phyloP scores from a whole-genome alignment of 92 coral and sea anemone species.

The Chrysogorgia sp. region DNA sequence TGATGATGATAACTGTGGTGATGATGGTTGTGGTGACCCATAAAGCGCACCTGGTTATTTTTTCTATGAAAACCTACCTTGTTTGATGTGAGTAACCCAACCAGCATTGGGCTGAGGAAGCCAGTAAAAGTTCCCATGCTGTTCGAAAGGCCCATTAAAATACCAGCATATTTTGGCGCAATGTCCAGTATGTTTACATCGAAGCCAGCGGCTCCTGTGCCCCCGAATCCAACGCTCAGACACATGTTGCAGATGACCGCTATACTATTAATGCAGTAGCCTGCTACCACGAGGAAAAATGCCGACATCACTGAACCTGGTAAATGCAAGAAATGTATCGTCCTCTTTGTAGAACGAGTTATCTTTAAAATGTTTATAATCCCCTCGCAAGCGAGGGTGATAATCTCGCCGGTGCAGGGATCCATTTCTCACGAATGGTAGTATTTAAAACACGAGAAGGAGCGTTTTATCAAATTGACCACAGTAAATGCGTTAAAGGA shows the following conservation, averaged over 20 bases:
- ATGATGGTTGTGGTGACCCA: too few species aligned
- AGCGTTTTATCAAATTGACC: too few species aligned
- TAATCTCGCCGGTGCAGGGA: too few species aligned
- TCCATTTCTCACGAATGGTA: too few species aligned
- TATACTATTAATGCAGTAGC: constrained; percentile 67
- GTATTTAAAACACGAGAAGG: too few species aligned
- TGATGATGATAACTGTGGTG: too few species aligned
- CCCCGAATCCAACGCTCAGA: constrained; percentile 82
- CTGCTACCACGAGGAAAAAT: constrained; percentile 72
- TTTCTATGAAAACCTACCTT: too few species aligned
- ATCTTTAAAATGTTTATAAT: too few species aligned
- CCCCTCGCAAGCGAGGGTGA: too few species aligned
- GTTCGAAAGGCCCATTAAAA: constrained; percentile 86
- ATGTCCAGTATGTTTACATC: constrained; percentile 88
- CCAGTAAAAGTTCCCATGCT: constrained; percentile 84
- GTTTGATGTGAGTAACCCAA: constrained; percentile 72
- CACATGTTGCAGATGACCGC: constrained; percentile 80
- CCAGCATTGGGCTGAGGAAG: constrained; percentile 85
- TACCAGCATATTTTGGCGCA: constrained; percentile 86
- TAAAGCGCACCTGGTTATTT: too few species aligned
- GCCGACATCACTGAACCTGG: constrained; percentile 82
- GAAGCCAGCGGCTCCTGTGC: constrained; percentile 82
- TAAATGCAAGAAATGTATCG: neutral
- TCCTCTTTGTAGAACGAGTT: too few species aligned
- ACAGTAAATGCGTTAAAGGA: too few species aligned